Conservation (phyloP, 2,797 vertebrate species). For the Neosilurus hyrtlii region DNA sequence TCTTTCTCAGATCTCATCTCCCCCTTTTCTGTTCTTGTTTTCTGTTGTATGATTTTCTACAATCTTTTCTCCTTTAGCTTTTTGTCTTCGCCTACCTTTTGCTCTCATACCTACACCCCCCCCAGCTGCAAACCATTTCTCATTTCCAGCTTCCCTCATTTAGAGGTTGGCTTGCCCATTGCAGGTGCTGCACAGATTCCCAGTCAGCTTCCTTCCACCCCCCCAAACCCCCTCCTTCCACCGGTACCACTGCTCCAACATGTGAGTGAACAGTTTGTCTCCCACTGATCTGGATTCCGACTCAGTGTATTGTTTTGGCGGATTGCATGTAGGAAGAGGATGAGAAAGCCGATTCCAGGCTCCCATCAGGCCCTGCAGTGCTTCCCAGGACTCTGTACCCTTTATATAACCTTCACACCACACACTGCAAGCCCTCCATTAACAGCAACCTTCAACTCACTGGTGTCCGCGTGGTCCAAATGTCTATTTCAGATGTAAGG, state of each 20-base stretch:
- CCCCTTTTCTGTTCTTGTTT: neutral
- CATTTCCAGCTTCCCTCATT: neutral
- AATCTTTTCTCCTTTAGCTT: neutral
- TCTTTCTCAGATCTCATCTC: neutral
- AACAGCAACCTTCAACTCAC: neutral
- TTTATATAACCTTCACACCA: conserved; percentile 65
- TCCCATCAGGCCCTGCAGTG: conserved; percentile 31
- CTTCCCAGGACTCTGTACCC: conserved; percentile 1
- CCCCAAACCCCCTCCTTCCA: neutral
- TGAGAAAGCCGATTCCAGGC: conserved; percentile 28
- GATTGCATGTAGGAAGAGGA: conserved; percentile 4
- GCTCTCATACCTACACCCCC: neutral
- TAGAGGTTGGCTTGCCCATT: conserved; percentile 5
- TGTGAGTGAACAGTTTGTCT: neutral
- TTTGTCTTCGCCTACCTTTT: neutral
- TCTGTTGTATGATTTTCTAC: neutral
- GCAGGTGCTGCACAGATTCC: conserved; percentile 44
- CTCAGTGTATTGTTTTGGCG: neutral
- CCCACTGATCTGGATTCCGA: neutral
- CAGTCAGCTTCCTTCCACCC: conserved; percentile 32
- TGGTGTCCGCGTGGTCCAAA: neutral
- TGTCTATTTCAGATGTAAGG: neutral
- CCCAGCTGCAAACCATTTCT: conserved; percentile 11
- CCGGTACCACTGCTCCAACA: neutral
- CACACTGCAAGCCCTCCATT: conserved; percentile 47